Evolutionary conservation across 2,113 vertebrate genomes (phyloP), one percentile per base, ranked within the genome.

Genomic region (Mola mola): DNA sequence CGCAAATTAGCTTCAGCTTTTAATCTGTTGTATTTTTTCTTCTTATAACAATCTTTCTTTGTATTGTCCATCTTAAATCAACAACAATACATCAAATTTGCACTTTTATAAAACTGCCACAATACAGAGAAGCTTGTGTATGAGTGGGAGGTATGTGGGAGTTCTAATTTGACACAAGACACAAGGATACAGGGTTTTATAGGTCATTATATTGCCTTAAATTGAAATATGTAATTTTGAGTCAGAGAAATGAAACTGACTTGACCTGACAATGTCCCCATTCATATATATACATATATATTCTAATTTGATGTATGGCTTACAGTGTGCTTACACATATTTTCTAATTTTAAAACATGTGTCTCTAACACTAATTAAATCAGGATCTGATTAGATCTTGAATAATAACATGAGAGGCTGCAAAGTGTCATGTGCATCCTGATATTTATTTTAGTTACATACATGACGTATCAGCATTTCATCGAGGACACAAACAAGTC

Each of bases 401-500:
- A 46, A 55, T 1, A 26, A n/a, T n/a, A 19, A 20, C 6, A 13
- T 12, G 48, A 20, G 36, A 31, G 29, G 26, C 12, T 48, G 21
- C 26, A 41, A 21, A 49, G 51, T 36, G 29, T 24, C 4, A 4
- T 33, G 33, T 21, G 40, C 17, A 47, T 22, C 17, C 5, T 25
- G 10, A 42, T 42, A 33, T 65, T 33, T 62, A 8, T 37, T 36
- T 81, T 40, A 49, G 55, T 60, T 65, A 43, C 31, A 44, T 50
- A 46, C 28, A 22, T 38, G 43, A 63, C 51, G 70, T 63, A 63
- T 85, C 61, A 79, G 75, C 52, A 29, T 57, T 84, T 81, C 66
- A 78, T 76, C 61, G 66, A 68, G 62, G 81, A 50, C 72, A 83
- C 60, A 84, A 83, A 85, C 76, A 79, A 69, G 57, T 71, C 53